Evolutionary conservation across 2,888 invertebrate species (phyloP), one percentile per base, ranked within the genome.

Genomic region (Leptinotarsa juncta): DNA sequence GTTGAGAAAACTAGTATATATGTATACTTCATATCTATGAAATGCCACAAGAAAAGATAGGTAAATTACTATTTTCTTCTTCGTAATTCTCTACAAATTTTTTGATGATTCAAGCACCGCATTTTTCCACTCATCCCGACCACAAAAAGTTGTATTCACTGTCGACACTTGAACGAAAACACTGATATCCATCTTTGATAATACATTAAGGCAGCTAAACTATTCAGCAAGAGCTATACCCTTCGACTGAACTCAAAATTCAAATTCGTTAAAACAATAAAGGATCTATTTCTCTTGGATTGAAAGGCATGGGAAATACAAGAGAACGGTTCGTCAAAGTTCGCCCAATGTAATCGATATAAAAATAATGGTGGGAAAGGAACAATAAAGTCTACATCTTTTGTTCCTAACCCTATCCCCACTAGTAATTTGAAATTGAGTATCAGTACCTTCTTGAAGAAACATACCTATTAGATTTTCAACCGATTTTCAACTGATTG

Each of bases 351-450:
- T n/a, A 55, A 60, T 70, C 73, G 60, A 74, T 70, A 51, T 48
- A 50, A 67, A 69, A 67, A 32, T 42, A 23, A 67, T 73, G 70
- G 73, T 70, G 67, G 73, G 70, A 66, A 67, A 18, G n/a, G 32
- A 73, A 70, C 69, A 62, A 65, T 68, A 16, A 18, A 26, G 16
- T 15, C 10, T 20, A 18, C 4, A 51, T 51, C 51, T 51, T 51
- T 51, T 51, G 51, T 51, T 51, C 51, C n/a, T 51, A 42, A 42
- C 42, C 42, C 12, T 42, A 42, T 10, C 0, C 7, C 2, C 12
- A 42, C 42, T 42, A 12, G 42, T 7, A 7, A 32, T 7, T 32
- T 32, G 32, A 32, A 32, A 32, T 12, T 42, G 10, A 42, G 42
- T 42, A 42, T 42, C 42, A 3, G 42, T 42, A 0, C 42, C 12